Evolutionary conservation across 2,797 vertebrate species (phyloP), one percentile per base, ranked within the genome.

Genomic region (Salarias fasciatus): DNA sequence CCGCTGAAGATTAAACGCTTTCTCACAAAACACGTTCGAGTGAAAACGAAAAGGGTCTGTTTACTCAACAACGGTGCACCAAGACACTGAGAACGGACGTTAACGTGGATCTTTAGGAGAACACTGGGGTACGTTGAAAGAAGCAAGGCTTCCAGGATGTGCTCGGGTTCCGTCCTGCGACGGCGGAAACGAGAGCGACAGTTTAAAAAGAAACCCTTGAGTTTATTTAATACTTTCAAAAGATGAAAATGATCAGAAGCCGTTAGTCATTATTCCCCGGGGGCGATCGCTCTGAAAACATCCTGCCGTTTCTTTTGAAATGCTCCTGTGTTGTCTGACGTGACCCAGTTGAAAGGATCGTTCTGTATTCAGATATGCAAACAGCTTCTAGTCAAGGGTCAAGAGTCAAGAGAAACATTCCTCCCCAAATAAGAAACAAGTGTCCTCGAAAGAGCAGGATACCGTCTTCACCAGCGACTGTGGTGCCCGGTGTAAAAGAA

Each of bases 351-450:
- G 46, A 78, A 71, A 66, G 8, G 5, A 2, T 53, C 29, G 48
- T 33, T 72, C 46, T 64, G 57, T 44, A 5, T 50, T 66, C 56
- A 53, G 52, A 77, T 50, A 73, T 65, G 51, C 53, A 80, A 71
- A 82, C 52, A 69, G 63, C 76, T 82, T 61, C 70, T 66, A 59
- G 18, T 56, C 49, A 58, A 41, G 36, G 70, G 29, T 53, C 38
- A 53, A 9, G 54, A 72, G 72, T 70, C 47, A 61, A 73, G 63
- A 84, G 41, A 74, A 68, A 71, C 72, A 77, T 71, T 60, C 60
- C 43, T 54, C 44, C 55, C 41, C 53, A 72, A 71, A 63, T 30
- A 71, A 45, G 78, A 69, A 72, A 84, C 66, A 72, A 88, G 72
- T 75, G 61, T 46, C 57, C 55, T 67, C 28, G 7, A 80, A 38